Conservation (phyloP, 2,888 invertebrate genomes). For the Aproaerema taeniolella region DNA sequence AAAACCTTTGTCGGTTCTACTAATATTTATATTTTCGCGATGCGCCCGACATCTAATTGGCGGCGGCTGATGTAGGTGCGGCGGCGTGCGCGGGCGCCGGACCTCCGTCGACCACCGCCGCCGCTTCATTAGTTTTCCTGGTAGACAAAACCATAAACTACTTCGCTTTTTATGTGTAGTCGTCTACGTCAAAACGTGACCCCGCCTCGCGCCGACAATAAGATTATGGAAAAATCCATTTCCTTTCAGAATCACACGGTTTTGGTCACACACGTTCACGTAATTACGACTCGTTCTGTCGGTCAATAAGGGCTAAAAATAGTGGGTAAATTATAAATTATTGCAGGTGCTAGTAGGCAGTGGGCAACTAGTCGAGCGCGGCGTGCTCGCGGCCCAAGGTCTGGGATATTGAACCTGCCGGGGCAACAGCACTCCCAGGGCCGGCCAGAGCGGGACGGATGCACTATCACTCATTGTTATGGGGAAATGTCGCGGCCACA, state of each 20-base stretch:
- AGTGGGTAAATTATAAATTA: slow-evolving; percentile 52
- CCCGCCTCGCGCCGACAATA: slow-evolving; percentile 48
- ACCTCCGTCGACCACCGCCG: slow-evolving; percentile 47
- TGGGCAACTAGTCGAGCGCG: slow-evolving; percentile 57
- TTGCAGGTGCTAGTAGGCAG: slow-evolving; percentile 59
- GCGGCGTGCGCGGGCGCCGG: slow-evolving; percentile 38
- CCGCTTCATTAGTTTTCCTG: slow-evolving; percentile 71
- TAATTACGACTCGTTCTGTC: slow-evolving; percentile 31
- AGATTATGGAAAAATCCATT: slow-evolving; percentile 45
- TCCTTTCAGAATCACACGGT: slow-evolving; percentile 29
- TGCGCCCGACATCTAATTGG: slow-evolving; percentile 75
- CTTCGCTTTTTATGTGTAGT: slow-evolving; percentile 52
- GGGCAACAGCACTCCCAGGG: slow-evolving; percentile 64
- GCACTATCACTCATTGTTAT: slow-evolving; percentile 73
- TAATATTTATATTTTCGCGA: slow-evolving; percentile 77
- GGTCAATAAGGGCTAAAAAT: slow-evolving; percentile 50
- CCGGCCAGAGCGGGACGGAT: slow-evolving; percentile 67
- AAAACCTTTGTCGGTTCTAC: slow-evolving; percentile 78
- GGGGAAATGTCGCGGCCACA: slow-evolving; percentile 69
- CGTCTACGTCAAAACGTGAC: slow-evolving; percentile 62
- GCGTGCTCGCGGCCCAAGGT: slow-evolving; percentile 61
- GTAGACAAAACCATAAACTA: slow-evolving; percentile 66
- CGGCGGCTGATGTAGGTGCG: slow-evolving; percentile 54
- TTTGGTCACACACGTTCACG: slow-evolving; percentile 17
- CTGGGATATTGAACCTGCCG: slow-evolving; percentile 75